Evolutionary conservation across 2,797 vertebrate genomes (phyloP), one percentile per base, ranked within the genome.

Genomic region (Falco columbarius): DNA sequence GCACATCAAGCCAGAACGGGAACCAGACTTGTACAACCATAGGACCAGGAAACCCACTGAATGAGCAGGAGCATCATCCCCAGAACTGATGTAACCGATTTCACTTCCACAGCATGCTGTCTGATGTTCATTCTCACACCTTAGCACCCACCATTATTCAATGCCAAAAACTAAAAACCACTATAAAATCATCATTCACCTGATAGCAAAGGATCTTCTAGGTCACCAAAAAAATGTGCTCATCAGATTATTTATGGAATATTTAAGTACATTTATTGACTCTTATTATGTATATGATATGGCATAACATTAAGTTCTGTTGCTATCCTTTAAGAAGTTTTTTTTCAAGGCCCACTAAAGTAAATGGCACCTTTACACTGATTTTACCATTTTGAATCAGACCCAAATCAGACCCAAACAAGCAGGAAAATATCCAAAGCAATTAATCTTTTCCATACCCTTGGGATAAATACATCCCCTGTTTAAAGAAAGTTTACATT

Each of bases 61-160:
- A 9, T 30, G 17, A 8, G 56, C 30, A 7, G 40, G 3, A 49
- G 26, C 54, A 49, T 5, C 40, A 2, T 4, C 49, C 54, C 34
- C 42, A 34, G 16, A 5, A 6, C 4, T 1, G 29, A 14, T 12
- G 12, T 7, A 44, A 26, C 40, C 0, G 1, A 44, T 34, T 26
- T 26, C 58, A 44, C 40, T 8, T 7, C 51, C 56, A 34, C 38
- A n/a, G 23, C 20, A 8, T 0, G 0, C 70, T 11, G 23, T 7
- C 42, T 22, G 40, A 8, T 2, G 3, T 29, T 40, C 27, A 11
- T 34, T 20, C 56, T 36, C 63, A 36, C 46, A 38, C 44, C 56
- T 23, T 4, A 32, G 46, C 66, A 42, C 22, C 36, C 62, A 16
- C 40, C 34, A 20, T 24, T 5, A 7, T 3, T 22, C n/a, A 42